Percentiles rank a stretch among this genome's conserved stretches.
phyloP scores from a whole-genome alignment of 2,113 vertebrate genomes.

The Coryphaenoides rupestris region DNA sequence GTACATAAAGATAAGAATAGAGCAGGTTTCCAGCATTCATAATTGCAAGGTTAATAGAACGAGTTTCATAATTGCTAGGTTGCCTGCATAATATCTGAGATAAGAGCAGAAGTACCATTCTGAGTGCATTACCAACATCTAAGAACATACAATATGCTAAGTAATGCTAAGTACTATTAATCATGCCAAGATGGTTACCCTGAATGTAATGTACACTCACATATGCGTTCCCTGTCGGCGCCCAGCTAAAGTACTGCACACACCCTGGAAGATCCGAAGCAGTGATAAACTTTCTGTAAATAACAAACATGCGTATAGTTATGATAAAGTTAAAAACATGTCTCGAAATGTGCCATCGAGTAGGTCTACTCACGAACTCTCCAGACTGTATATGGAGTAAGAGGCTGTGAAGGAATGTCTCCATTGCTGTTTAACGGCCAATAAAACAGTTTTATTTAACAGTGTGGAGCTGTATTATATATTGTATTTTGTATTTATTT shows the following conservation, averaged over 20 bases:
- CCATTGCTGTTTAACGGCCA: conserved; percentile 80
- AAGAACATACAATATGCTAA: too few species aligned
- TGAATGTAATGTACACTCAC: conserved; percentile 68
- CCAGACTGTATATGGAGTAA: conserved; percentile 84
- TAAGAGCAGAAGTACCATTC: too few species aligned
- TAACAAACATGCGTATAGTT: background rate
- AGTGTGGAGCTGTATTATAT: background rate
- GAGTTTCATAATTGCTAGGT: too few species aligned
- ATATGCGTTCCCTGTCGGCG: conserved; percentile 83
- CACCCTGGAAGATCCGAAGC: conserved; percentile 75
- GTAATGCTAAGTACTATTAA: too few species aligned
- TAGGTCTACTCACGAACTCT: conserved; percentile 73
- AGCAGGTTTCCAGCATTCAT: too few species aligned
- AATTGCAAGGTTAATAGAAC: too few species aligned
- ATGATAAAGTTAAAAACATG: background rate
- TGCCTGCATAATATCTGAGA: too few species aligned
- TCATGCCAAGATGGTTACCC: too few species aligned
- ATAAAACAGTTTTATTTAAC: conserved; percentile 1
- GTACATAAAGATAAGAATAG: too few species aligned
- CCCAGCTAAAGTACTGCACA: conserved; percentile 87
- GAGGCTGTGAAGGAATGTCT: conserved; percentile 91
- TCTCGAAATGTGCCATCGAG: background rate
- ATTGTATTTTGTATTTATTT: background rate
- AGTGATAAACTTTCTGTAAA: conserved; percentile 79
- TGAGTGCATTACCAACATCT: too few species aligned